Evolutionary conservation across 1,140 invertebrate species (phyloP).

Genomic region (Uloborus diversus): DNA sequence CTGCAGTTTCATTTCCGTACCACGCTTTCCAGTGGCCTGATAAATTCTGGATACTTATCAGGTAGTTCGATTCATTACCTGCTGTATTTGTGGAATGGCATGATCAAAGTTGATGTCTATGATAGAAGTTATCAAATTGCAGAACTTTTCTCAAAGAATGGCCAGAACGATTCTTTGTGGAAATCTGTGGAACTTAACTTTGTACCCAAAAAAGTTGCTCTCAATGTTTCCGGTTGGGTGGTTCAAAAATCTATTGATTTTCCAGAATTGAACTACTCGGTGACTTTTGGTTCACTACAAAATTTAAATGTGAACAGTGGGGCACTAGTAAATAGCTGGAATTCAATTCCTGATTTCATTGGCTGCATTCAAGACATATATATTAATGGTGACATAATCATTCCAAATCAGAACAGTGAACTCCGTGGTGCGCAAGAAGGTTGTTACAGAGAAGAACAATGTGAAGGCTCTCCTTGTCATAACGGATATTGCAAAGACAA

Average conservation of each 20-base stretch:
- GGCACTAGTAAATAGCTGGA: not conserved
- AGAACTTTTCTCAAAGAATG: conserved; percentile 35
- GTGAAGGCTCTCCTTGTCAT: conserved; percentile 72
- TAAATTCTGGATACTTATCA: conserved; percentile 83
- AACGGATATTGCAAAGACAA: conserved; percentile 79
- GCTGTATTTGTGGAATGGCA: conserved; percentile 80
- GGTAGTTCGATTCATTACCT: conserved; percentile 73
- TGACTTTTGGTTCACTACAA: conserved; percentile 14
- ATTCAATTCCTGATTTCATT: conserved; percentile 76
- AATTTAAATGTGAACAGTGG: not conserved
- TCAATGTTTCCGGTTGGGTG: conserved; percentile 40
- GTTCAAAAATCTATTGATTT: conserved; percentile 12
- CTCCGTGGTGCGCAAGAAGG: conserved; percentile 71
- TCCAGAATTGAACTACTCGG: conserved; percentile 18
- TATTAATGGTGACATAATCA: conserved; percentile 83
- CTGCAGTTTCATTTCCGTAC: conserved; percentile 90
- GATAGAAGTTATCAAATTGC: conserved; percentile 59
- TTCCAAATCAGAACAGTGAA: conserved; percentile 63
- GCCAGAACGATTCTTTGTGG: conserved; percentile 84
- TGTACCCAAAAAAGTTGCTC: conserved; percentile 74
- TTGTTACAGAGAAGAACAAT: conserved; percentile 77
- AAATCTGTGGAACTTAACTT: conserved; percentile 76
- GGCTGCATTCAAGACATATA: conserved; percentile 92
- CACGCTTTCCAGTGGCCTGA: conserved; percentile 82
- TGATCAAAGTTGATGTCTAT: conserved; percentile 76